phyloP scores from a whole-genome alignment of 2,113 vertebrate genomes.

The Ailurus styani region DNA sequence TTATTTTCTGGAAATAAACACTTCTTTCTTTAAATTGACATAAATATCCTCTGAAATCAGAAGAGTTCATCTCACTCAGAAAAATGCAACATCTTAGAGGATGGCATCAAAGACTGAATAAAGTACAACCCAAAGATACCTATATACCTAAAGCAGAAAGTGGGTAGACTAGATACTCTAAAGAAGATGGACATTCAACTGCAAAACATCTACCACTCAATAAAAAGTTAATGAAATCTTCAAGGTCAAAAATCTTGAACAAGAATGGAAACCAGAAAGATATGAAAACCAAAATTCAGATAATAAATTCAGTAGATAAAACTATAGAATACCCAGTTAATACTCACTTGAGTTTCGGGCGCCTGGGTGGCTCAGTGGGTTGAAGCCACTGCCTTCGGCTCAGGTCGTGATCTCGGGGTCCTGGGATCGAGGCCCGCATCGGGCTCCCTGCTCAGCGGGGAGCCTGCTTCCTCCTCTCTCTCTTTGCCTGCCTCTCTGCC shows the following conservation, averaged over 20 bases:
- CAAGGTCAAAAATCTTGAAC: neutral
- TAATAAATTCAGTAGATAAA: neutral
- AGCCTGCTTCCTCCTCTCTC: no score
- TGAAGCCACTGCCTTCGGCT: no score
- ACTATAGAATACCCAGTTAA: neutral
- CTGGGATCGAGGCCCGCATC: no score
- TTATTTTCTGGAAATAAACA: conserved; percentile 2
- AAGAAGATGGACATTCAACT: neutral
- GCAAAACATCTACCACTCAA: neutral
- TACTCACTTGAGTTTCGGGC: neutral
- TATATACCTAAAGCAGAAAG: neutral
- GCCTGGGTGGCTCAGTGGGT: no score
- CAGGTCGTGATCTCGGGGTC: no score
- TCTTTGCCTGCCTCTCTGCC: no score
- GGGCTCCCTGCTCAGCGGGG: no score
- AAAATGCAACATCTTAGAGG: neutral
- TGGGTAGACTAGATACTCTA: neutral
- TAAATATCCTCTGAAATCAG: neutral
- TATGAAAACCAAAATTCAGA: neutral
- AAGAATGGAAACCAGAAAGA: neutral
- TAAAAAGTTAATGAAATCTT: neutral
- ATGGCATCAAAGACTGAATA: neutral
- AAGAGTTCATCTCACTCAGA: neutral
- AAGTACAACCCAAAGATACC: neutral
- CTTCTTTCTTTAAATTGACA: neutral